A percentile compares a stretch with the other conserved stretches of the same genome.
Evolutionary conservation across 2,888 invertebrate species (phyloP).

Genomic region (Caenorhabditis afra): DNA sequence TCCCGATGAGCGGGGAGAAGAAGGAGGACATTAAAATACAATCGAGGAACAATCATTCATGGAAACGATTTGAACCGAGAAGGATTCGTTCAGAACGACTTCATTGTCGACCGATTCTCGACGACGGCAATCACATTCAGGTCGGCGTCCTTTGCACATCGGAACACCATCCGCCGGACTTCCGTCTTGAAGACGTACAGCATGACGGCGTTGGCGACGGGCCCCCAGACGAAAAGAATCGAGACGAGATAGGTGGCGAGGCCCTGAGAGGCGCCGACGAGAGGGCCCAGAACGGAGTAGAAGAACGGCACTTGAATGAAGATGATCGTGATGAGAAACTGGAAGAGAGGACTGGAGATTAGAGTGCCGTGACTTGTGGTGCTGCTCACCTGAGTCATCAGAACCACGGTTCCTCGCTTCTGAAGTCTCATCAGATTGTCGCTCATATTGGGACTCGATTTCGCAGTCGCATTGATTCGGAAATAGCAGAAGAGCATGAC

Average conservation of each 20-base stretch:
- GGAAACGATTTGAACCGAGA: too few relatives aligned
- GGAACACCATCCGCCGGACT: constrained; percentile 12
- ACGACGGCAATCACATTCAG: constrained; percentile 26
- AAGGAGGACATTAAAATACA: background rate
- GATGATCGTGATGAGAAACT: constrained; percentile 33
- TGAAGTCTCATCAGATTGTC: constrained; percentile 37
- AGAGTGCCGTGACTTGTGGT: too few relatives aligned
- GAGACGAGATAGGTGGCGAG: constrained; percentile 38
- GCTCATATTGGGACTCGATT: constrained; percentile 30
- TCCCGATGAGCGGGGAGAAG: background rate
- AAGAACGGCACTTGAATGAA: constrained; percentile 45
- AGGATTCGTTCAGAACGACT: constrained; percentile 9
- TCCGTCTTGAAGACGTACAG: constrained; percentile 27
- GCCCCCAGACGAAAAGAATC: constrained; percentile 41
- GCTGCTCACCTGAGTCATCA: constrained; percentile 14
- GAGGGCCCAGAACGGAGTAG: constrained; percentile 39
- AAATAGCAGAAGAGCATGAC: constrained; percentile 26
- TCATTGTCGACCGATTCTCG: constrained; percentile 22
- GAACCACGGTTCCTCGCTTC: constrained; percentile 6
- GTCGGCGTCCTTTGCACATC: constrained; percentile 20
- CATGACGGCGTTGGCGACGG: constrained; percentile 29
- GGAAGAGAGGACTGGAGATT: too few relatives aligned
- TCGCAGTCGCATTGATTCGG: constrained; percentile 16
- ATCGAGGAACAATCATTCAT: background rate
- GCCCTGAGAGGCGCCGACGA: constrained; percentile 17